phyloP scores from a whole-genome alignment of 2,888 invertebrate species.

The Norana najaformis region DNA sequence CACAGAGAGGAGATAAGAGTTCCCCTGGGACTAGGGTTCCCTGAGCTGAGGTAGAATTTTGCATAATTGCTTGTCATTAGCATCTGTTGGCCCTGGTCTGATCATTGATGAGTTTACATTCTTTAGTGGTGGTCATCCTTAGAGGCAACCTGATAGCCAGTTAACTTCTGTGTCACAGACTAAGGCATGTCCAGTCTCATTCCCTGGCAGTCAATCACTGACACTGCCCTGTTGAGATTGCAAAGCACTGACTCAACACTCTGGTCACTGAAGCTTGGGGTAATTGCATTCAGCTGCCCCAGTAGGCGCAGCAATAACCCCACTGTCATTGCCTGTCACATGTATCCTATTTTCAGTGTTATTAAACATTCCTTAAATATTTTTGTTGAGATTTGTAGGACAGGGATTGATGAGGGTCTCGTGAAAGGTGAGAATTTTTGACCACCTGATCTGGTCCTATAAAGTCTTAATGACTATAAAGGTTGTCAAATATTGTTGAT shows the following conservation, averaged over 20 bases:
- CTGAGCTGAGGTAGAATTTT: background rate
- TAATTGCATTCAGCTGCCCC: background rate
- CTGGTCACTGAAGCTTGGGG: background rate
- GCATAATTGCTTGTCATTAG: background rate
- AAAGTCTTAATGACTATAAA: background rate
- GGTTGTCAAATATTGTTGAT: too few species aligned
- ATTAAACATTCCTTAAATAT: background rate
- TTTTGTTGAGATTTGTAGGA: background rate
- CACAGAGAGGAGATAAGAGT: background rate
- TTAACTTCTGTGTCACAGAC: background rate
- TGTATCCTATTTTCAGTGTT: background rate
- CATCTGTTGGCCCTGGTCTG: background rate
- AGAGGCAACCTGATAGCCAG: background rate
- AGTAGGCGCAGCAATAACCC: background rate
- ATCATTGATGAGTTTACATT: background rate
- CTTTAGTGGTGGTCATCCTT: background rate
- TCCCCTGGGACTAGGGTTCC: background rate
- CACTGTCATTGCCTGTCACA: background rate
- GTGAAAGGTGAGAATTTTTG: too few species aligned
- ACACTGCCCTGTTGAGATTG: background rate
- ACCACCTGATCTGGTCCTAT: too few species aligned
- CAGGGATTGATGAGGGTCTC: too few species aligned
- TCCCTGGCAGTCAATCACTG: background rate
- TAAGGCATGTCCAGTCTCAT: conserved; percentile 13
- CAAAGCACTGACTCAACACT: background rate